Evolutionary conservation across 2,797 vertebrate genomes (phyloP).

Genomic region (Psittacula echo): DNA sequence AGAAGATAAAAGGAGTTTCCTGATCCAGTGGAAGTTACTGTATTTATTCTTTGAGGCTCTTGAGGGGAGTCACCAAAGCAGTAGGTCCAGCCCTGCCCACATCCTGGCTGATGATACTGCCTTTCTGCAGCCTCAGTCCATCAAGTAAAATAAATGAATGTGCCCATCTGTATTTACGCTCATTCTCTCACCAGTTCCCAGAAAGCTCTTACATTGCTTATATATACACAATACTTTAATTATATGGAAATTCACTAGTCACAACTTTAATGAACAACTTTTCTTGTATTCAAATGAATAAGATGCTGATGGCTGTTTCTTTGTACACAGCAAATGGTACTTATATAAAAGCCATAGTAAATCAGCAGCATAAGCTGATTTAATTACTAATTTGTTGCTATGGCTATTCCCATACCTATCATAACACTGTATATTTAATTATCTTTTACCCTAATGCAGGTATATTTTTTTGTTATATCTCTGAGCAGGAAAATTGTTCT

Average conservation of each 20-base stretch:
- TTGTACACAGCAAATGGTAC: slow-evolving; percentile 61
- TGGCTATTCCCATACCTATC: slow-evolving; percentile 44
- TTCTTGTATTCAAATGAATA: slow-evolving; percentile 67
- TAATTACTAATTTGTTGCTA: slow-evolving; percentile 55
- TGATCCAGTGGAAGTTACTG: background rate
- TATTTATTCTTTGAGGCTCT: background rate
- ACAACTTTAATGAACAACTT: slow-evolving; percentile 63
- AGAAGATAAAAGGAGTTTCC: background rate
- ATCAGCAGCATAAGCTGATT: slow-evolving; percentile 55
- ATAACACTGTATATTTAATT: slow-evolving; percentile 47
- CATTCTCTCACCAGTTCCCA: slow-evolving; percentile 16
- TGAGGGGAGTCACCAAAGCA: background rate
- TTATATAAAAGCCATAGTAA: slow-evolving; percentile 54
- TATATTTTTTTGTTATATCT: background rate
- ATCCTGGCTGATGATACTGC: background rate
- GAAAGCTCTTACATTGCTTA: slow-evolving; percentile 45
- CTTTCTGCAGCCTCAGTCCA: background rate
- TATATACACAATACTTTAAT: slow-evolving; percentile 66
- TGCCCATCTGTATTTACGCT: slow-evolving; percentile 58
- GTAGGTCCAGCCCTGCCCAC: background rate
- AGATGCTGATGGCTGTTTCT: slow-evolving; percentile 62
- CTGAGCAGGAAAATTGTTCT: background rate
- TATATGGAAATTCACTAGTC: slow-evolving; percentile 67
- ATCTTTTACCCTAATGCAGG: slow-evolving; percentile 35
- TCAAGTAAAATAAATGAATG: slow-evolving; percentile 1